Conservation (phyloP, 2,797 vertebrate species). For the Myotis vivesi region DNA sequence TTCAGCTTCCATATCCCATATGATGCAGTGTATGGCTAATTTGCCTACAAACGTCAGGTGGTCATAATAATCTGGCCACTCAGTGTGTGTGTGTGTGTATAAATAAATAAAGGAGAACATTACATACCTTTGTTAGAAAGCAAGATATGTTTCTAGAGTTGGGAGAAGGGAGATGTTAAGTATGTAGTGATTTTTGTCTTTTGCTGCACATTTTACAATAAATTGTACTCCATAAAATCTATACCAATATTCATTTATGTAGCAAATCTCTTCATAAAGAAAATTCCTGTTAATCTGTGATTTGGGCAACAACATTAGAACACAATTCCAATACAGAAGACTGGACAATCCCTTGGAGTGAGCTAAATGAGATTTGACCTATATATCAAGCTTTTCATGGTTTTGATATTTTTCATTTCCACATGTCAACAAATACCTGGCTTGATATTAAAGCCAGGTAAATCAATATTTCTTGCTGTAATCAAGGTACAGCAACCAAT, state of each 20-base stretch:
- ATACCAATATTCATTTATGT: slow-evolving; percentile 29
- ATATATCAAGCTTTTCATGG: slow-evolving; percentile 41
- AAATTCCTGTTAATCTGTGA: background rate
- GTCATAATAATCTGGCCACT: too few species aligned
- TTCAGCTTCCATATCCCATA: too few species aligned
- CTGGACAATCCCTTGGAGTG: background rate
- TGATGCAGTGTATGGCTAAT: too few species aligned
- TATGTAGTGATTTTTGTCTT: background rate
- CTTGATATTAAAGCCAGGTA: slow-evolving; percentile 63
- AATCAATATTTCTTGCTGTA: slow-evolving; percentile 67
- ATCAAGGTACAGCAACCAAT: slow-evolving; percentile 31
- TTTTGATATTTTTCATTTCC: slow-evolving; percentile 69
- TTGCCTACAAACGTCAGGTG: too few species aligned
- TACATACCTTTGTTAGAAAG: background rate
- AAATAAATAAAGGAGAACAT: background rate
- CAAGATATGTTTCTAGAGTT: background rate
- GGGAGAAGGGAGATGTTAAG: slow-evolving; percentile 10
- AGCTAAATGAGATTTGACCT: slow-evolving; percentile 37
- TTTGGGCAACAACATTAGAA: background rate
- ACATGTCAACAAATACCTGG: slow-evolving; percentile 55
- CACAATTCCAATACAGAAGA: background rate
- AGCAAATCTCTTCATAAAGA: slow-evolving; percentile 34
- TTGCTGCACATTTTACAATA: slow-evolving; percentile 8
- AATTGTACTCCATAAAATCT: slow-evolving; percentile 44
- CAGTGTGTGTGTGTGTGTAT: too few species aligned